Evolutionary conservation across 92 coral and sea anemone genomes (phyloP), one percentile per base, ranked within the genome.

Genomic region (Zoanthus gigantus): DNA sequence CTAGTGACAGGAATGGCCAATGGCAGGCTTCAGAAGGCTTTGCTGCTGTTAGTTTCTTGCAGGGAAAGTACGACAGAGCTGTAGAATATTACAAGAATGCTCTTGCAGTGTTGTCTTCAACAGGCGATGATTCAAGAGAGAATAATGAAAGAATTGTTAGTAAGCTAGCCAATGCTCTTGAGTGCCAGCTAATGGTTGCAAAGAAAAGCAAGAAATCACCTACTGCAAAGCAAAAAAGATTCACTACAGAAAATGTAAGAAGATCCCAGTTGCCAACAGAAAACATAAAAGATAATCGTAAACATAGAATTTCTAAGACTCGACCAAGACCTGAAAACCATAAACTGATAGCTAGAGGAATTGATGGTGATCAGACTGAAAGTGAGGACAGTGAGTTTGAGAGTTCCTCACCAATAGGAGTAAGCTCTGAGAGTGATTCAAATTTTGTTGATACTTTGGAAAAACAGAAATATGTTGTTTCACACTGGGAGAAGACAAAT

Each of bases 21-120:
- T 97, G 99, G 98, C 99, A 97, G 66, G 98, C 99, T 10, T 87
- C 88, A 13, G 99, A 97, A 77, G 99, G 99, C 0, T 89, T 97
- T 60, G 98, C 99, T 7, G 99, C 99, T 4, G 96, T 95, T 1
- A 83, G 92, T 85, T 97, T 97, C 68, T 92, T 95, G 46, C 89
- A 88, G 76, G 90, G 89, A 72, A 92, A 94, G 75, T 94, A 94
- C 66, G 88, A 83, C 48, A 94, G 94, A 73, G 98, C 99, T 15
- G 98, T 97, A 53, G 88, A 90, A 63, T 88, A 89, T 63, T 97
- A 95, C 83, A 97, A 97, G 81, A 78, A 66, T 67, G 98, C 99
- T 0, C 84, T 97, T 56, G 78, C 96, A 15, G 88, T 93, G 46
- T 88, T 97, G 30, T 87, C 99, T 44, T 61, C 93, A 45, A 86